phyloP scores from a whole-genome alignment of 2,113 vertebrate species.

The Ariopsis seemanni region DNA sequence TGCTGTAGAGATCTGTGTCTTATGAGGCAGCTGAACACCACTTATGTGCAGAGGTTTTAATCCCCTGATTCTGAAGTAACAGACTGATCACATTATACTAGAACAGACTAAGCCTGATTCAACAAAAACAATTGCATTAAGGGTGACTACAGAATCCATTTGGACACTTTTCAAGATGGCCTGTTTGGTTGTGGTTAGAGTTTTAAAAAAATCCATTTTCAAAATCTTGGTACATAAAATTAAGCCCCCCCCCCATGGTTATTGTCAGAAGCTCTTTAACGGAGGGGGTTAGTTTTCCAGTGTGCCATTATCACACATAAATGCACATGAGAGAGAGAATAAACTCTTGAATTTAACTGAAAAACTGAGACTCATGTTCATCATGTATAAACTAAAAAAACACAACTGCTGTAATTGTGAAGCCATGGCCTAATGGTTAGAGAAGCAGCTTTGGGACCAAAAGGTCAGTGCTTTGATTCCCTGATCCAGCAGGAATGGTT shows the following conservation, averaged over 20 bases:
- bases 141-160: neutral
- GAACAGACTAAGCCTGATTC: neutral
- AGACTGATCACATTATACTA: neutral
- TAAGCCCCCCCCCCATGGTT: neutral
- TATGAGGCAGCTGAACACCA: neutral
- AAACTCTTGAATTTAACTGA: neutral
- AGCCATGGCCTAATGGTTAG: no score
- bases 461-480: no score
- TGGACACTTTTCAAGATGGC: neutral
- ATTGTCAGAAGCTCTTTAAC: neutral
- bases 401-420: neutral
- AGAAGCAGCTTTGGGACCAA: no score
- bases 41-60: neutral
- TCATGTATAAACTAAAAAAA: neutral
- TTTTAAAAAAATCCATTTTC: neutral
- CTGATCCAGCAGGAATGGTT: no score
- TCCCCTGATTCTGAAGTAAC: neutral
- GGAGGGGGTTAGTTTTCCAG: neutral
- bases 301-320: neutral
- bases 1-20: slow-evolving; percentile 7
- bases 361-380: neutral
- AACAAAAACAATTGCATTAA: slow-evolving; percentile 12
- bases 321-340: neutral
- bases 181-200: neutral
- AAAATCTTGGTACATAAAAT: neutral